Evolutionary conservation across 2,113 vertebrate species (phyloP).

Genomic region (Scolopax mira): DNA sequence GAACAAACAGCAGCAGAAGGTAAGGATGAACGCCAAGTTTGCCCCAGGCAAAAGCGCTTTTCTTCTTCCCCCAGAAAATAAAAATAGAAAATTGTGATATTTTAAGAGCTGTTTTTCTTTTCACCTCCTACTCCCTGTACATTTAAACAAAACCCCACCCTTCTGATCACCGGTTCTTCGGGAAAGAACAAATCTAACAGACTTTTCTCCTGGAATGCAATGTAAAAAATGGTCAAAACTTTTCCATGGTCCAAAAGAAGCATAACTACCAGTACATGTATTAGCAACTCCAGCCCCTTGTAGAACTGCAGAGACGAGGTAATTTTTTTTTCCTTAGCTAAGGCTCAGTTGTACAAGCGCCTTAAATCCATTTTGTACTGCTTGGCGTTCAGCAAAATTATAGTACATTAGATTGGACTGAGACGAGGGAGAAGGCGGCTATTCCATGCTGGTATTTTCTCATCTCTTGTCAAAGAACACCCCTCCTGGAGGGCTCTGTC

Average conservation of each 20-base stretch:
- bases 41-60: not conserved
- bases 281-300: not conserved
- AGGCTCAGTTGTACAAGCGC: not conserved
- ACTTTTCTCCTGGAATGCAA: not conserved
- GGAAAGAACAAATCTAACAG: not conserved
- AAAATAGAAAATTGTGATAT: not conserved
- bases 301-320: not conserved
- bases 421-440: accelerated
- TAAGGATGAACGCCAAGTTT: not conserved
- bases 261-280: not conserved
- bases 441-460: not conserved
- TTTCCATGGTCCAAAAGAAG: not conserved
- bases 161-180: not conserved
- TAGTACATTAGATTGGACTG: not conserved
- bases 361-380: not conserved
- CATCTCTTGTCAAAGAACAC: not conserved
- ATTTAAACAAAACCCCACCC: not conserved
- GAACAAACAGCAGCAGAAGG: not conserved
- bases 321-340: not conserved
- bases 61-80: not conserved
- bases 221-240: not conserved
- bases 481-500: not conserved
- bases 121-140: not conserved
- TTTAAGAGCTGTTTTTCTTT: not conserved
- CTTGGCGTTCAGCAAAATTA: not conserved